These are phyloP conservation scores for Acanthopleura granulata DNA, from an alignment of 2,888 invertebrate genomes.

Conservation along the genomic window DNA sequence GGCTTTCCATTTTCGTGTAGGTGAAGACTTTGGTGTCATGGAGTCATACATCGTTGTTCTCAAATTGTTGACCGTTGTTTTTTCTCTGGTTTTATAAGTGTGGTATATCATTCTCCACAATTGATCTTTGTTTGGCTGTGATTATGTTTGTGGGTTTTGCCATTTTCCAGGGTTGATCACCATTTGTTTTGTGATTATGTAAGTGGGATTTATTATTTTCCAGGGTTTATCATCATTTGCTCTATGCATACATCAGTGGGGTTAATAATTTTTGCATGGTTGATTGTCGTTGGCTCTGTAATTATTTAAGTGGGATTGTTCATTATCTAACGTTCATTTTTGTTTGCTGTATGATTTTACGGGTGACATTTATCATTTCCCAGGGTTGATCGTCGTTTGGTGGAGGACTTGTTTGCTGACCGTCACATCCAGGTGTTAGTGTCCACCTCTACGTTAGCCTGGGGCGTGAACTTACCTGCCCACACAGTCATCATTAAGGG, in stretches of 20 bases:
- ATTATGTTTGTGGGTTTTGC: too few relatives aligned
- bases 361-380: constrained; percentile 3
- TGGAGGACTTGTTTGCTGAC: constrained; percentile 98
- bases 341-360: not conserved
- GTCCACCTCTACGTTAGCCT: constrained; percentile 97
- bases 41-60: not conserved
- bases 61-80: not conserved
- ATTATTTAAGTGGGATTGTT: too few relatives aligned
- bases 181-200: not conserved
- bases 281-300: too few relatives aligned
- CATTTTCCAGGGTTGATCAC: too few relatives aligned
- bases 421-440: constrained; percentile 94
- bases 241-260: too few relatives aligned
- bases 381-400: constrained; percentile 94
- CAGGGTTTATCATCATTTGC: constrained; percentile 92
- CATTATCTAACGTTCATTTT: too few relatives aligned
- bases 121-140: too few relatives aligned
- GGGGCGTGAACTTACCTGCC: constrained; percentile 99
- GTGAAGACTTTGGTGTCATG: too few relatives aligned
- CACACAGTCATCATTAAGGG: constrained; percentile 99
- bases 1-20: too few relatives aligned
- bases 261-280: too few relatives aligned
- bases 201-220: constrained; percentile 7
- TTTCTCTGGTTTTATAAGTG: too few relatives aligned
- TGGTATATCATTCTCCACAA: too few relatives aligned